phyloP scores from a whole-genome alignment of 2,797 vertebrate species.

The Gambusia yucatana region DNA sequence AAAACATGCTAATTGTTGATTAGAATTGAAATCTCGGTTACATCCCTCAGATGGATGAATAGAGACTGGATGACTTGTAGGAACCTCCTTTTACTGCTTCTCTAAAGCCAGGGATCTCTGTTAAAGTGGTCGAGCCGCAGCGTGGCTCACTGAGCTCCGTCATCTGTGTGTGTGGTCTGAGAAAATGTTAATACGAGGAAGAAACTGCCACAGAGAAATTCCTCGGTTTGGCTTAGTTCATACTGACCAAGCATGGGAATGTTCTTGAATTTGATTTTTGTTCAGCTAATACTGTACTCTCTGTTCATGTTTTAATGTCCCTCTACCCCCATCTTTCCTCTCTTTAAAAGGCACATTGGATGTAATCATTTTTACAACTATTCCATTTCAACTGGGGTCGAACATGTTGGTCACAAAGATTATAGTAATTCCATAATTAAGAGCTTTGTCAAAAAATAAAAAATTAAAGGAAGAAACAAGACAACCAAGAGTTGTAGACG shows the following conservation, averaged over 20 bases:
- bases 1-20: slow-evolving; percentile 41
- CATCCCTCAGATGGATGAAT: slow-evolving; percentile 48
- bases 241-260: slow-evolving; percentile 62
- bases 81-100: slow-evolving; percentile 62
- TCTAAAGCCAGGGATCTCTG: slow-evolving; percentile 53
- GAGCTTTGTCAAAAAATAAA: not conserved
- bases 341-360: slow-evolving; percentile 24
- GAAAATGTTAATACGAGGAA: slow-evolving; percentile 62
- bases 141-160: slow-evolving; percentile 34
- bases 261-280: slow-evolving; percentile 54
- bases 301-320: slow-evolving; percentile 48
- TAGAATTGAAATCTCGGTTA: slow-evolving; percentile 42
- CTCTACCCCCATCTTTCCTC: not conserved
- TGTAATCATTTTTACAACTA: slow-evolving; percentile 9
- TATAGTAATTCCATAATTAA: not conserved
- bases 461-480: not conserved
- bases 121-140: slow-evolving; percentile 55
- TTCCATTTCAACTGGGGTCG: slow-evolving; percentile 20
- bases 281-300: slow-evolving; percentile 61
- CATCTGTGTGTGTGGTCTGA: slow-evolving; percentile 65
- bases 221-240: slow-evolving; percentile 55
- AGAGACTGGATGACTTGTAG: slow-evolving; percentile 26
- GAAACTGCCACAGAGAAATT: slow-evolving; percentile 65
- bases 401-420: not conserved
- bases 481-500: not conserved